Evolutionary conservation across 1,140 invertebrate species (phyloP).

Genomic region (Drosophila pseudoananassae): DNA sequence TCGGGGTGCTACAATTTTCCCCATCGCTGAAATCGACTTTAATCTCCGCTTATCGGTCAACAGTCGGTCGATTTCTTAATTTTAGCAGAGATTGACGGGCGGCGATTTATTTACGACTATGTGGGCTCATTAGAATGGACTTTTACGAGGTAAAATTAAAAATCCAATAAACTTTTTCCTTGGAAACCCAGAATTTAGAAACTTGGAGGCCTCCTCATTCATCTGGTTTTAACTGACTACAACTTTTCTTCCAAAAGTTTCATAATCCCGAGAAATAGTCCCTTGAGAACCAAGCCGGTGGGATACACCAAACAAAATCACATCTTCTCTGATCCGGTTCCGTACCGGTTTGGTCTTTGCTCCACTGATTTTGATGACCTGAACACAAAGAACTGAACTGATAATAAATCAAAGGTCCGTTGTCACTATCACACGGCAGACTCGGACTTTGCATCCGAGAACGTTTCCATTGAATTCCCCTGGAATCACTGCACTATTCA

Average conservation of each 20-base stretch:
- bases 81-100: background rate
- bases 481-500: slow-evolving; percentile 4
- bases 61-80: slow-evolving; percentile 36
- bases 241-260: too few relatives aligned
- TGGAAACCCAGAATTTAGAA: background rate
- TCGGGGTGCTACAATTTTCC: slow-evolving; percentile 33
- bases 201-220: background rate
- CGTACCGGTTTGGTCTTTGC: slow-evolving; percentile 15
- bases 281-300: too few relatives aligned
- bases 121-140: background rate
- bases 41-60: slow-evolving; percentile 45
- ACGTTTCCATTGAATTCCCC: slow-evolving; percentile 11
- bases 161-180: background rate
- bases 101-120: background rate
- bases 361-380: slow-evolving; percentile 20
- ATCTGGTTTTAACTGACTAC: background rate
- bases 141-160: background rate
- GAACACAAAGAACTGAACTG: slow-evolving; percentile 49
- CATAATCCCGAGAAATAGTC: too few relatives aligned
- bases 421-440: slow-evolving; percentile 1
- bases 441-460: slow-evolving; percentile 36
- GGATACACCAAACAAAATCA: background rate
- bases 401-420: slow-evolving; percentile 39
- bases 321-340: slow-evolving; percentile 10
- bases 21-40: slow-evolving; percentile 23